These are phyloP conservation scores for Dysmachus trigonus DNA, from an alignment of 2,888 invertebrate species.

Conservation along the genomic window DNA sequence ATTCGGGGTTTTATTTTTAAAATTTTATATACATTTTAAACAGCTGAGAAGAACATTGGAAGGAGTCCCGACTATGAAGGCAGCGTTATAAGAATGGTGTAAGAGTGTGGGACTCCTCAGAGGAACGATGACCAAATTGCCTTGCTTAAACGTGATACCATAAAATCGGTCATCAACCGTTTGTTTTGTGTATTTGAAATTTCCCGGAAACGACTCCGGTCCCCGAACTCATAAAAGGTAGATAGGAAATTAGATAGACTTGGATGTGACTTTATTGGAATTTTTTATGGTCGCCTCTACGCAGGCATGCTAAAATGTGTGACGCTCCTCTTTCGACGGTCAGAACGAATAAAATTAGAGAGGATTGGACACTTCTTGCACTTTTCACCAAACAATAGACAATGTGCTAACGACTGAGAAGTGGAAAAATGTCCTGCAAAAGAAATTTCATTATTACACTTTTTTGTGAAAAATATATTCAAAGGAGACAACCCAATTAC, in stretches of 20 bases:
- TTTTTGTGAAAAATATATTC: not conserved
- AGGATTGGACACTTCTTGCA: not conserved
- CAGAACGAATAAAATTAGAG: not conserved
- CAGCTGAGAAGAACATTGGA: not conserved
- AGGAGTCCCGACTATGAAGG: not conserved
- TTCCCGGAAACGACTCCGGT: conserved; percentile 19
- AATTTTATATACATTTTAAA: conserved; percentile 28
- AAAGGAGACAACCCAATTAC: not conserved
- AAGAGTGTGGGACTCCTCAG: not conserved
- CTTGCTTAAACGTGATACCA: conserved; percentile 33
- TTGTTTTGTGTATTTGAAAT: conserved; percentile 42
- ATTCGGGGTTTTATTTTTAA: not conserved
- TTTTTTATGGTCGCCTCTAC: not conserved
- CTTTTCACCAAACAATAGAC: not conserved
- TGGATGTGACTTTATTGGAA: not conserved
- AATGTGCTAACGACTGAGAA: not conserved
- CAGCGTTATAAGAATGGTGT: not conserved
- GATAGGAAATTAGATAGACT: conserved; percentile 41
- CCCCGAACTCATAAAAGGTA: conserved; percentile 26
- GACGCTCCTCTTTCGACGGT: not conserved
- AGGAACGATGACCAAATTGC: conserved; percentile 15
- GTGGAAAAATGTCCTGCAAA: not conserved
- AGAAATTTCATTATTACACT: not conserved
- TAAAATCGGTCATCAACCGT: conserved; percentile 39
- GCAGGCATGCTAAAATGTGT: not conserved